Percentiles rank a stretch among this genome's conserved stretches.
Conservation (phyloP, 2,888 invertebrate species). For the Drosophila eohydei region DNA sequence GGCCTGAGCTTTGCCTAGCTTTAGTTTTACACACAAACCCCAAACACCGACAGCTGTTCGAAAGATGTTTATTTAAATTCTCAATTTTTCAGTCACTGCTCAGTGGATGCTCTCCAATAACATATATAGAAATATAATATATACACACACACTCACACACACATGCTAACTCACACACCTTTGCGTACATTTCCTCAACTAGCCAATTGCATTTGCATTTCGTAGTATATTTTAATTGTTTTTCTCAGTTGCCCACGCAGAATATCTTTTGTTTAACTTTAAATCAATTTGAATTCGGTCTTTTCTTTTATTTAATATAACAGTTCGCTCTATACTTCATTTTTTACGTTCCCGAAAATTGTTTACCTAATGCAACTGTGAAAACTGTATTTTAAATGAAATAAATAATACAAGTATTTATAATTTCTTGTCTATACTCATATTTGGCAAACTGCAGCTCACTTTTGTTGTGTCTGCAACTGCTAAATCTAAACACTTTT, state of each 20-base stretch:
- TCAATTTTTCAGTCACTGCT: constrained; percentile 19
- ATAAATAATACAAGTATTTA: constrained; percentile 3
- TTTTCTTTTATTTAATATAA: constrained; percentile 2
- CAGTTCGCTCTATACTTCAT: constrained; percentile 40
- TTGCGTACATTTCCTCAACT: constrained; percentile 36
- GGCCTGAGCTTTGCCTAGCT: constrained; percentile 38
- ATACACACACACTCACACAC: background rate
- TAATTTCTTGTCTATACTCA: background rate
- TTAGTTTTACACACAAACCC: constrained; percentile 14
- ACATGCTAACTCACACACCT: constrained; percentile 5
- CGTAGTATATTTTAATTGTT: constrained; percentile 37
- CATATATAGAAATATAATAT: constrained; percentile 9
- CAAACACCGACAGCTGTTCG: constrained; percentile 12
- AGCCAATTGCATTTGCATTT: constrained; percentile 65
- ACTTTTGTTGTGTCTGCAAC: background rate
- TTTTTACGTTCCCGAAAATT: constrained; percentile 38
- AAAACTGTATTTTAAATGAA: constrained; percentile 23
- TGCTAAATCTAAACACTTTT: constrained; percentile 1
- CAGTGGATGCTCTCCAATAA: constrained; percentile 22
- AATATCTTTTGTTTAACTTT: constrained; percentile 1
- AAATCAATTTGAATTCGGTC: background rate
- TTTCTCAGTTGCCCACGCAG: constrained; percentile 11
- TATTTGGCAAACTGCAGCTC: background rate
- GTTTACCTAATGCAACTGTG: constrained; percentile 3
- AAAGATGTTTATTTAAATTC: constrained; percentile 18